Evolutionary conservation across 2,113 vertebrate genomes (phyloP).

Genomic region (Cranoglanis bouderius): DNA sequence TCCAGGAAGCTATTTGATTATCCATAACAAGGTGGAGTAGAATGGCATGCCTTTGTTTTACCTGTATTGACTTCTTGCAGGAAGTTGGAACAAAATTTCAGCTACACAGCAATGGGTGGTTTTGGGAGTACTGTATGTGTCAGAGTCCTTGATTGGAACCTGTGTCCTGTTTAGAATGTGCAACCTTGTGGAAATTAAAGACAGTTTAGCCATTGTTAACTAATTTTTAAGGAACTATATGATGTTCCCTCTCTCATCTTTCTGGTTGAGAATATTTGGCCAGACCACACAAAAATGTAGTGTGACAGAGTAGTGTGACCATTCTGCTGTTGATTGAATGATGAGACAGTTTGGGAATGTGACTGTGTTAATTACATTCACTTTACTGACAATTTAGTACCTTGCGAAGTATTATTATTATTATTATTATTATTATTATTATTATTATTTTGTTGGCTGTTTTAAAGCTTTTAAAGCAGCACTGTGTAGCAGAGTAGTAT

Average conservation of each 20-base stretch:
- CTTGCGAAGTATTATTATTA: not conserved
- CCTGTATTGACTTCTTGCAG: slow-evolving; percentile 5
- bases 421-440: not conserved
- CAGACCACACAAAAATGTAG: not conserved
- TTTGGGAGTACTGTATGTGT: not conserved
- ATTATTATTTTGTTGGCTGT: not conserved
- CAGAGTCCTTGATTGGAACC: slow-evolving; percentile 7
- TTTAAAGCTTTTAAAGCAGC: not conserved
- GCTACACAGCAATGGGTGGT: not conserved
- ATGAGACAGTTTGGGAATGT: not conserved
- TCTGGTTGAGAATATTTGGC: not conserved
- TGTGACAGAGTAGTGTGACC: too few species aligned
- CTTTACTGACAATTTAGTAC: not conserved
- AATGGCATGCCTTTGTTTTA: not conserved
- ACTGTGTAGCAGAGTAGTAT: not conserved
- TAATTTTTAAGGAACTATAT: not conserved
- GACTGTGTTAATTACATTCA: not conserved
- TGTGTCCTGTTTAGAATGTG: not conserved
- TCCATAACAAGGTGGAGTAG: slow-evolving; percentile 11
- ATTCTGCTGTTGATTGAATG: not conserved
- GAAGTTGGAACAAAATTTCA: slow-evolving; percentile 11
- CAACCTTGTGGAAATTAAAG: not conserved
- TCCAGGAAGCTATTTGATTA: slow-evolving; percentile 17
- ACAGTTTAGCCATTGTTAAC: not conserved
- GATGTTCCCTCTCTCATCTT: not conserved